Percentiles rank a stretch among this genome's conserved stretches.
Conservation (phyloP, 1,140 invertebrate genomes). For the Hydropsyche tenuis region DNA sequence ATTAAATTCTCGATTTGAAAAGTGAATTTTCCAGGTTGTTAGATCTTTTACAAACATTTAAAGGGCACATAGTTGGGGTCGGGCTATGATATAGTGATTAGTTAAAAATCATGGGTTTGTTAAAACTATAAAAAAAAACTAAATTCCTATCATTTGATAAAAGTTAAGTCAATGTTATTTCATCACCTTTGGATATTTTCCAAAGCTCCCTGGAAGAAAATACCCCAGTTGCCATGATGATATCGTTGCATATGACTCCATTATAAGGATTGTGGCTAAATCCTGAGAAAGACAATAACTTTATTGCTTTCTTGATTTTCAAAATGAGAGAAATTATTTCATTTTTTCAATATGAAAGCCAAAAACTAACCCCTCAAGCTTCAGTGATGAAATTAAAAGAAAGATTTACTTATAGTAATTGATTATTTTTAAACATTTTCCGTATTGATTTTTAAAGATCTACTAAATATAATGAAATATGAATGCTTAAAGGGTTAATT, state of each 20-base stretch:
- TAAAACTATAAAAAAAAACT: too few species aligned
- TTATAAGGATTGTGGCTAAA: constrained; percentile 96
- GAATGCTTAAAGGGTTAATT: constrained; percentile 18
- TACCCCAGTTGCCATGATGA: constrained; percentile 96
- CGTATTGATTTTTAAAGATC: not conserved
- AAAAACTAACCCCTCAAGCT: constrained; percentile 17
- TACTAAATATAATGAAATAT: not conserved
- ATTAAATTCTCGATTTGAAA: too few species aligned
- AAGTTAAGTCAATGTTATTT: constrained; percentile 41
- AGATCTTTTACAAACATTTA: too few species aligned
- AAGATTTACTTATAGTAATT: not conserved
- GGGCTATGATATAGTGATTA: too few species aligned
- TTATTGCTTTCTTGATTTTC: constrained; percentile 23
- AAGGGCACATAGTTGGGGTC: too few species aligned
- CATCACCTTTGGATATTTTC: constrained; percentile 93
- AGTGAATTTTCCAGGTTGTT: too few species aligned
- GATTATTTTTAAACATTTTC: not conserved
- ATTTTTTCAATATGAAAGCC: not conserved
- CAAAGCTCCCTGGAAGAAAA: constrained; percentile 98
- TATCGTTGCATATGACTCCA: constrained; percentile 97
- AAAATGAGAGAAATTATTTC: not conserved
- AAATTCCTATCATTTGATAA: too few species aligned
- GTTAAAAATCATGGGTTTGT: too few species aligned
- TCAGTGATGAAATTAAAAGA: not conserved
- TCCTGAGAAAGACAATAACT: constrained; percentile 65